Base-by-base conservation (phyloP, 2,888 invertebrate genomes). In the Iselma pallidipennis region DNA sequence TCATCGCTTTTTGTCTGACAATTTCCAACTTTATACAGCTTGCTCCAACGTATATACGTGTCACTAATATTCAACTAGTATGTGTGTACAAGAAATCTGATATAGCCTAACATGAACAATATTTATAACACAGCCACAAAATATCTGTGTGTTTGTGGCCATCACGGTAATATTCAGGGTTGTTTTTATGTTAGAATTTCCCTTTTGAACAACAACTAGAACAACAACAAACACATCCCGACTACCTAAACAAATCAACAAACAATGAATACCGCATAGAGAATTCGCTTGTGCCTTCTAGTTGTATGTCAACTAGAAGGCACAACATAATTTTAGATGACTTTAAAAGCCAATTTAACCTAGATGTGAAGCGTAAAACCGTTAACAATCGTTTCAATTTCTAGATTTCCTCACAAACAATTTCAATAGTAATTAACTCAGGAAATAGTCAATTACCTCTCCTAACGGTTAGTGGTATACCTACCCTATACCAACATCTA, bases 1-100 rank as follows among this genome's bases (percentile, higher is more conserved):
- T 65, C 70, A 66, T 64, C 67, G 1, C 67, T 66, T 61, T 59
- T 58, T 59, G 60, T 61, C 59, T 60, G 61, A 65, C 66, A 69
- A 68, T 68, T 70, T 63, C 65, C 55, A 63, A 68, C 56, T 69
- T 66, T 56, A n/a, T n/a, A n/a, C n/a, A n/a, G n/a, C n/a, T n/a
- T 60, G 59, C 61, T 48, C 31, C 63, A 50, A 58, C 33, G 53
- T 66, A 61, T 49, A 53, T 69, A 71, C 71, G 71, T 71, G 71
- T 51, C 59, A 37, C 21, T 21, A 55, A 59, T 61, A 53, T 56
- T 55, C 52, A 65, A 58, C n/a, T 45, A 42, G 33, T 33, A 14
- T 14, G 31, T 14, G 4, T 16, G 7, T n/a, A 37, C 9, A 37
- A 16, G 9, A 37, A 4, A 16, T 37, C 16, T 37, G 16, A 37